Percentiles rank a stretch among this genome's conserved stretches.
Conservation (phyloP, 2,888 invertebrate species). For the Keiferia lycopersicella region DNA sequence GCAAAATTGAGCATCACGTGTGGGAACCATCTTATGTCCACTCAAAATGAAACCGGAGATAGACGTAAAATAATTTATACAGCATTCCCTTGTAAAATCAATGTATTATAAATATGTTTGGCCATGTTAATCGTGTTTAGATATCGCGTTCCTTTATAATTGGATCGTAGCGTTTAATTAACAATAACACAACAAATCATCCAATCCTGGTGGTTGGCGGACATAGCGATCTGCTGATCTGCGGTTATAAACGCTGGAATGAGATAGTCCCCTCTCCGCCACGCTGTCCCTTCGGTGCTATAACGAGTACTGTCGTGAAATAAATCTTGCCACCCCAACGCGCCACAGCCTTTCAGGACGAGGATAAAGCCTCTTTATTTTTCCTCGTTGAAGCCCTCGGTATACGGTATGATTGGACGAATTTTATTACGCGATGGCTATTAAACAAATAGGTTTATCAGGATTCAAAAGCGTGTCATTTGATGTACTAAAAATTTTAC, state of each 20-base stretch:
- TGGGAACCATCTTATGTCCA: neutral
- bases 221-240: constrained; percentile 63
- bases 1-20: too few species aligned
- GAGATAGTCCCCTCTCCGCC: constrained; percentile 55
- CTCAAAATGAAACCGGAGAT: constrained; percentile 1
- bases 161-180: constrained; percentile 52
- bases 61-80: neutral
- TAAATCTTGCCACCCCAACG: constrained; percentile 76
- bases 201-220: constrained; percentile 58
- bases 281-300: constrained; percentile 74
- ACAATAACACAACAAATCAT: constrained; percentile 56
- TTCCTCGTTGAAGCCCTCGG: constrained; percentile 68
- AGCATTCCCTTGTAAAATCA: neutral
- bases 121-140: constrained; percentile 5
- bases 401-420: constrained; percentile 66
- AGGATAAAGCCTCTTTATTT: constrained; percentile 77
- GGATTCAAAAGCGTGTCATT: neutral
- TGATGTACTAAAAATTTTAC: neutral
- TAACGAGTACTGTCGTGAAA: constrained; percentile 75
- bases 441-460: constrained; percentile 29
- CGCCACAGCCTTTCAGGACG: constrained; percentile 65
- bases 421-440: constrained; percentile 59
- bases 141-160: constrained; percentile 20
- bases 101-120: neutral
- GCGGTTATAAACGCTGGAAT: constrained; percentile 55